phyloP scores from a whole-genome alignment of 2,797 vertebrate species.

The Danio jaintianensis region DNA sequence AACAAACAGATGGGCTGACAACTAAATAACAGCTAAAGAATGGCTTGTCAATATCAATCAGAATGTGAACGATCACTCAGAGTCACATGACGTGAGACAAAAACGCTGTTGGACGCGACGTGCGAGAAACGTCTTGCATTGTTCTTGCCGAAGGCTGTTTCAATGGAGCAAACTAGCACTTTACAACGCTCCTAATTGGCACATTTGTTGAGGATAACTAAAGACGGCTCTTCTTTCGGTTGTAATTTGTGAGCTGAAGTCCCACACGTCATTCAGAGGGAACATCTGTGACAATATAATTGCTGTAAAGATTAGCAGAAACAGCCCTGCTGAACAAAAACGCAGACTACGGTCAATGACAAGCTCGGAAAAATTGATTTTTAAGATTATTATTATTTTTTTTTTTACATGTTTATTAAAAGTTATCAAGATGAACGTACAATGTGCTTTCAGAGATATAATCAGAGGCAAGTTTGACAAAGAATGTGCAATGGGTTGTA shows the following conservation, averaged over 20 bases:
- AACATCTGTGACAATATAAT: conserved; percentile 43
- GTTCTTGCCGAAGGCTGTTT: conserved; percentile 13
- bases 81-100: conserved; percentile 8
- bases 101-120: neutral
- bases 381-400: neutral
- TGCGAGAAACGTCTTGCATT: neutral
- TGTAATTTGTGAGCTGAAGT: conserved; percentile 23
- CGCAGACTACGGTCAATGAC: neutral
- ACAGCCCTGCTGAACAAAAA: neutral
- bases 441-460: too few relatives aligned
- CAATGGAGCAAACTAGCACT: conserved; percentile 13
- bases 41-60: conserved; percentile 15
- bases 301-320: conserved; percentile 25
- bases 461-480: too few relatives aligned
- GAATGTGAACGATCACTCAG: neutral
- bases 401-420: too few relatives aligned
- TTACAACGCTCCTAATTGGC: conserved; percentile 27
- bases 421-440: too few relatives aligned
- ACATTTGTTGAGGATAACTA: conserved; percentile 22
- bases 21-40: conserved; percentile 32
- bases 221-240: conserved; percentile 8
- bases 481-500: too few relatives aligned
- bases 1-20: conserved; percentile 36
- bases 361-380: neutral
- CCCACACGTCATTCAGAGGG: conserved; percentile 3